Conservation (phyloP, 1,140 invertebrate species). For the Eubasilissa regina region DNA sequence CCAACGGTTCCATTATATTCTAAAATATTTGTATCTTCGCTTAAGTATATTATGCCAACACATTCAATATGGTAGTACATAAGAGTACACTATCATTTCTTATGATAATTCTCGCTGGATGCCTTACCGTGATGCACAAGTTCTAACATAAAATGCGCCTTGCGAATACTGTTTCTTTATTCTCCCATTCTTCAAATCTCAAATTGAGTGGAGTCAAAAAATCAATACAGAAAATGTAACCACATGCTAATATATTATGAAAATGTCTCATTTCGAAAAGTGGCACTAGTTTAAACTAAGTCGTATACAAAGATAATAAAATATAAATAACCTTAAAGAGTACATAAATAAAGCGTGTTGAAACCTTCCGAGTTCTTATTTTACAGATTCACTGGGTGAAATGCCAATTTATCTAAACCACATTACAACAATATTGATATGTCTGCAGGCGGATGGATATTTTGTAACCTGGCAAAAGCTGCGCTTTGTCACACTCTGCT, state of each 20-base stretch:
- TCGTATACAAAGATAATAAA: slow-evolving; percentile 37
- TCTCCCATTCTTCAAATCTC: not conserved
- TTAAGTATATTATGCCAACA: slow-evolving; percentile 38
- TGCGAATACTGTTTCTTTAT: not conserved
- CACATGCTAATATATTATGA: not conserved
- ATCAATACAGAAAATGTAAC: not conserved
- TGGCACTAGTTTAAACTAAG: slow-evolving; percentile 28
- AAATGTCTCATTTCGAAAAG: not conserved
- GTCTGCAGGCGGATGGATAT: not conserved
- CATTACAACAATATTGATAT: slow-evolving; percentile 33
- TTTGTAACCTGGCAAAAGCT: too few species aligned
- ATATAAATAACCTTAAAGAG: slow-evolving; percentile 31
- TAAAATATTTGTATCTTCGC: slow-evolving; percentile 3
- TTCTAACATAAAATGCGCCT: not conserved
- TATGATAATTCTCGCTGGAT: not conserved
- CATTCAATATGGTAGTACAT: slow-evolving; percentile 17
- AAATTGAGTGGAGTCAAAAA: not conserved
- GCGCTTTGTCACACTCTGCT: too few species aligned
- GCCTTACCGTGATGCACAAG: not conserved
- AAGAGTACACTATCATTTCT: not conserved
- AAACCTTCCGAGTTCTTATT: not conserved
- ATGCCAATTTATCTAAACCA: not conserved
- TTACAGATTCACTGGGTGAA: not conserved
- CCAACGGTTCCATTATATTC: not conserved
- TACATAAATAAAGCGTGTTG: slow-evolving; percentile 18